Evolutionary conservation across 2,797 vertebrate genomes (phyloP), one percentile per base, ranked within the genome.

Genomic region (Enteromius fasciolatus): DNA sequence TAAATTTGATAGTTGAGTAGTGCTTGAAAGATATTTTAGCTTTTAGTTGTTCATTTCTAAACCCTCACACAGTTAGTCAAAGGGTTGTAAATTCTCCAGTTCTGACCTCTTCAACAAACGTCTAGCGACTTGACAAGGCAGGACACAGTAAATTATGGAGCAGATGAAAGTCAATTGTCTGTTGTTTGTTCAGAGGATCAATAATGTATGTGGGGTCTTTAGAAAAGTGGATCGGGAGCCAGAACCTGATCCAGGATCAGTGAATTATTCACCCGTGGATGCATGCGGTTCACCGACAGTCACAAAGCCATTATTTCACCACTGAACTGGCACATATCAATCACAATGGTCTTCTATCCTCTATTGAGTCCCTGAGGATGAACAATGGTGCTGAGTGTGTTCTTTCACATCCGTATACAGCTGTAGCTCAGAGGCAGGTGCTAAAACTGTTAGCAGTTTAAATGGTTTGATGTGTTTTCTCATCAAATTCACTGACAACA

Each of bases 181-280:
- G 80, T 86, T 75, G 87, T 89, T 85, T 84, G 84, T 82, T 82
- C 25, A 68, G 80, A 78, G 54, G 77, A 93, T 96, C 89, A 96
- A 96, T 96, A 95, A 94, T 96, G 89, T 87, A 96, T 95, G 89
- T 70, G 73, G 12, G 69, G 76, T 86, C 92, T 91, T 94, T 94
- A 93, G 91, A 94, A 92, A 85, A 77, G 83, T 72, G 66, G 78
- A 85, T 82, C 78, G 33, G 70, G 64, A 87, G 80, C 79, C 67
- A 87, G 78, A 89, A 89, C 86, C 79, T 86, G 78, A 89, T 86
- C 86, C 76, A 76, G 83, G 83, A 85, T 87, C 76, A 80, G 85
- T 86, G 81, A 89, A 89, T 89, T 85, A 89, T 89, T 89, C 87
- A 88, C 85, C 67, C 81, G 57, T 68, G 69, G 54, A 61, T 67